These are phyloP conservation scores for Rutilus rutilus DNA, from an alignment of 2,113 vertebrate genomes.

Conservation along the genomic window DNA sequence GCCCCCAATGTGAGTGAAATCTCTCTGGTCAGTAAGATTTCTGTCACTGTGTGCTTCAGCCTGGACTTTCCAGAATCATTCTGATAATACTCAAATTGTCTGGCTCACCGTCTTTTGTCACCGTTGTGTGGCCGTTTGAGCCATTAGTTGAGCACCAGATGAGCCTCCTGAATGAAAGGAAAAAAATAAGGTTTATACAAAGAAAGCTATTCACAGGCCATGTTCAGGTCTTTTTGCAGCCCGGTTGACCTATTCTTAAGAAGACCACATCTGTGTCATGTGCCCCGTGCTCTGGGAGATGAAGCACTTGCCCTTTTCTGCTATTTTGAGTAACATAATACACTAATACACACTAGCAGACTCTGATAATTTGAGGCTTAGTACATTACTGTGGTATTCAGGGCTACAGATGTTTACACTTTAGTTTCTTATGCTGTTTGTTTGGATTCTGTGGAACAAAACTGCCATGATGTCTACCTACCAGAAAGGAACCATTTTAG, in stretches of 20 bases:
- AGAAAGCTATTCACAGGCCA: constrained; percentile 28
- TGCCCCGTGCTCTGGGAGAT: constrained; percentile 18
- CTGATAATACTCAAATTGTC: constrained; percentile 41
- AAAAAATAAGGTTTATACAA: background rate
- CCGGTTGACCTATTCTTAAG: constrained; percentile 48
- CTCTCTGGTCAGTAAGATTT: constrained; percentile 30
- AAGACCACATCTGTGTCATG: background rate
- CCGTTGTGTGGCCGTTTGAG: constrained; percentile 19
- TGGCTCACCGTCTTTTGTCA: constrained; percentile 42
- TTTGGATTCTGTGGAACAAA: background rate
- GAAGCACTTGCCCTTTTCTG: constrained; percentile 8
- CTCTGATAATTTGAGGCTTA: constrained; percentile 31
- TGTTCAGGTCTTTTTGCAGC: background rate
- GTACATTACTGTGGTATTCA: background rate
- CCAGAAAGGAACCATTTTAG: background rate
- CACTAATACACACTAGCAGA: constrained; percentile 6
- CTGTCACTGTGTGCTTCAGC: constrained; percentile 39
- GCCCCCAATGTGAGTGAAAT: constrained; percentile 11
- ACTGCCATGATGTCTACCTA: background rate
- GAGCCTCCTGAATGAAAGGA: constrained; percentile 11
- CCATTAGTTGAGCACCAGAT: background rate
- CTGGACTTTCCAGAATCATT: constrained; percentile 12
- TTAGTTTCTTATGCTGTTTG: background rate
- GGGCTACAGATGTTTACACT: background rate
- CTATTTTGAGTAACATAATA: constrained; percentile 27